phyloP scores from a whole-genome alignment of 2,888 invertebrate species.

The Lithophane socia region DNA sequence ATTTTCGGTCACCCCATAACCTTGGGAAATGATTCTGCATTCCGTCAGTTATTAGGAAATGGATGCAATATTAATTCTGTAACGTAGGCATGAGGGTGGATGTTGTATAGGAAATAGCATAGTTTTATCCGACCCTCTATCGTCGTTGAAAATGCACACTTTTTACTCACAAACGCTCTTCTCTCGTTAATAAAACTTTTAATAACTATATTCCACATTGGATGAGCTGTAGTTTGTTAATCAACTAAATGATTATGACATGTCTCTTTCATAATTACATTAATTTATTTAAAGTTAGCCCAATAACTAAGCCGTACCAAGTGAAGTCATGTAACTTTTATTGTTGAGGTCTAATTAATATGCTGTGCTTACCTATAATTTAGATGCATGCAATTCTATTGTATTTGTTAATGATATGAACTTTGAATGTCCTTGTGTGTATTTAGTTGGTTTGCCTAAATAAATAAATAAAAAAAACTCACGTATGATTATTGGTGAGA shows the following conservation, averaged over 20 bases:
- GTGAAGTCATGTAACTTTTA: neutral
- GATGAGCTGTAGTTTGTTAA: conserved; percentile 13
- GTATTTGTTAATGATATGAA: too few species aligned
- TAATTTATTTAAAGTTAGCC: conserved; percentile 43
- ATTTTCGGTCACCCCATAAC: conserved; percentile 38
- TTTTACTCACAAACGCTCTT: neutral
- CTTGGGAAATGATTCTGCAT: conserved; percentile 62
- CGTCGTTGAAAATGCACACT: neutral
- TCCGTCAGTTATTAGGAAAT: conserved; percentile 48
- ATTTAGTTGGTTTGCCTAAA: too few species aligned
- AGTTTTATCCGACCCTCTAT: neutral
- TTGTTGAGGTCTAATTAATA: too few species aligned
- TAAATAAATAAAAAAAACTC: too few species aligned
- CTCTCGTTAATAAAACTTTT: conserved; percentile 20
- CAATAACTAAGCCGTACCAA: neutral
- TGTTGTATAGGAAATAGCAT: neutral
- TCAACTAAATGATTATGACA: conserved; percentile 23
- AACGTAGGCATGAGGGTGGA: conserved; percentile 33
- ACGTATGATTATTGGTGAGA: neutral
- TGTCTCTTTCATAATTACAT: conserved; percentile 7
- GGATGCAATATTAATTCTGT: conserved; percentile 55
- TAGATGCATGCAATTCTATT: too few species aligned
- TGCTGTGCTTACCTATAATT: too few species aligned
- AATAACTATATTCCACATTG: conserved; percentile 2
- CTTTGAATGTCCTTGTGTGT: too few species aligned